Evolutionary conservation across 2,888 invertebrate genomes (phyloP).

Genomic region (Mesorhabditis sp.): DNA sequence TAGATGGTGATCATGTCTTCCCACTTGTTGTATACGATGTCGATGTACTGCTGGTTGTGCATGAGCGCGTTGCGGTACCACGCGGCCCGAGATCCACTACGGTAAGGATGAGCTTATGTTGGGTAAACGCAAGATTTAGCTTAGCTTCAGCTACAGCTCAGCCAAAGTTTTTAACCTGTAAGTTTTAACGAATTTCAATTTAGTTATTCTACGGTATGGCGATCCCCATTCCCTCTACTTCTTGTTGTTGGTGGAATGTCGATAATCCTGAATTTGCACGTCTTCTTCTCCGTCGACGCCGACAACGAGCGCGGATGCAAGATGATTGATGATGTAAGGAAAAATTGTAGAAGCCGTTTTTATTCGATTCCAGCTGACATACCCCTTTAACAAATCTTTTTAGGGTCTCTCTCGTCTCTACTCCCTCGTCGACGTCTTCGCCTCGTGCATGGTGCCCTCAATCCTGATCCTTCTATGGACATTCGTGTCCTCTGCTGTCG

Average conservation of each 20-base stretch:
- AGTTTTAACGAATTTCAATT: too few relatives aligned
- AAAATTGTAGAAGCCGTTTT: not conserved
- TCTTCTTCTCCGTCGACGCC: slow-evolving; percentile 24
- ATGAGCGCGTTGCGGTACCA: slow-evolving; percentile 46
- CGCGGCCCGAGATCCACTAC: slow-evolving; percentile 33
- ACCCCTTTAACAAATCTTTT: slow-evolving; percentile 10
- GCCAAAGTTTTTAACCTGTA: too few relatives aligned
- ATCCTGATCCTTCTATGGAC: slow-evolving; percentile 35
- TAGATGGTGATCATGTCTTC: slow-evolving; percentile 35
- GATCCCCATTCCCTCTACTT: slow-evolving; percentile 24
- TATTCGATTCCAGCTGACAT: not conserved
- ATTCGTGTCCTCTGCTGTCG: slow-evolving; percentile 42
- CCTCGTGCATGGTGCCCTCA: slow-evolving; percentile 37
- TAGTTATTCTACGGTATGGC: slow-evolving; percentile 28
- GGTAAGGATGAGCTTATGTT: slow-evolving; percentile 5
- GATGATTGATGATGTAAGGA: slow-evolving; percentile 22
- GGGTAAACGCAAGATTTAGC: too few relatives aligned
- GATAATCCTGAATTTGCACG: slow-evolving; percentile 28
- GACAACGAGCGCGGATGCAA: slow-evolving; percentile 20
- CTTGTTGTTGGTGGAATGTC: slow-evolving; percentile 21
- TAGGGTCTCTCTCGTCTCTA: slow-evolving; percentile 23
- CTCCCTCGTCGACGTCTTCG: slow-evolving; percentile 30
- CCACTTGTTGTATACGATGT: slow-evolving; percentile 39
- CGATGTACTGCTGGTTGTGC: slow-evolving; percentile 49
- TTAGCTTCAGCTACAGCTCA: too few relatives aligned